Evolutionary conservation across 2,113 vertebrate species (phyloP).

Genomic region (Rissa tridactyla): DNA sequence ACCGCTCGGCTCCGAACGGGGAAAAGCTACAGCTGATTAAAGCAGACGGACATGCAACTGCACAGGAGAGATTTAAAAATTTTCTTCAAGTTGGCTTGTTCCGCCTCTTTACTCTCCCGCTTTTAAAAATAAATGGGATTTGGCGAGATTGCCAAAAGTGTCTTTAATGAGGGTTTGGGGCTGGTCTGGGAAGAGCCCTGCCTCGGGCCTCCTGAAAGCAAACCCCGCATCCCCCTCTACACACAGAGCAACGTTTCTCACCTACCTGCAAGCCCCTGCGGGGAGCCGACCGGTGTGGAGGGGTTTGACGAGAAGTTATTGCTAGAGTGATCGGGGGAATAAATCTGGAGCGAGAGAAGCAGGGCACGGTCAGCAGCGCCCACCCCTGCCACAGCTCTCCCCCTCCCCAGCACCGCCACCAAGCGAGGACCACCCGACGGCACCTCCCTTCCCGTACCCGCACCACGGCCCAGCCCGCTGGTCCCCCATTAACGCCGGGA

Average conservation of each 20-base stretch:
- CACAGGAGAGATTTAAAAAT: not conserved
- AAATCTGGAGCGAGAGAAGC: conserved; percentile 82
- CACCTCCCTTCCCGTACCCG: not conserved
- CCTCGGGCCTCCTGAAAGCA: not conserved
- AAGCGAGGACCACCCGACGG: not conserved
- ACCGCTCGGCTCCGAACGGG: fast-evolving
- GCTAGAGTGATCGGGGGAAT: conserved; percentile 96
- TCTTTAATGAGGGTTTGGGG: not conserved
- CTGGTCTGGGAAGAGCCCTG: fast-evolving
- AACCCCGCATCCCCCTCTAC: not conserved
- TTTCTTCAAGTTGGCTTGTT: not conserved
- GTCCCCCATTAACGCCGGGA: fast-evolving
- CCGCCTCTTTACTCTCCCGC: not conserved
- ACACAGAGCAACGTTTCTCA: fast-evolving
- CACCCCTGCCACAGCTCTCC: not conserved
- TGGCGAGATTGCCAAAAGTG: not conserved
- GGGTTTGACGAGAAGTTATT: conserved; percentile 96
- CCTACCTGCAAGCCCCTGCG: conserved; percentile 93
- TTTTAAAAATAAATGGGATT: not conserved
- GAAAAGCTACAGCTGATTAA: not conserved
- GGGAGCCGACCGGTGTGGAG: conserved; percentile 94
- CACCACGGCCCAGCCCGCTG: too few relatives aligned
- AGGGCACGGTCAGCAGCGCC: not conserved
- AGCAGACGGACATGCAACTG: not conserved
- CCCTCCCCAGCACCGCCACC: not conserved